A percentile compares a stretch with the other conserved stretches of the same genome.
Evolutionary conservation across 1,140 invertebrate species (phyloP).

Genomic region (Zaprionus kolodkinae): DNA sequence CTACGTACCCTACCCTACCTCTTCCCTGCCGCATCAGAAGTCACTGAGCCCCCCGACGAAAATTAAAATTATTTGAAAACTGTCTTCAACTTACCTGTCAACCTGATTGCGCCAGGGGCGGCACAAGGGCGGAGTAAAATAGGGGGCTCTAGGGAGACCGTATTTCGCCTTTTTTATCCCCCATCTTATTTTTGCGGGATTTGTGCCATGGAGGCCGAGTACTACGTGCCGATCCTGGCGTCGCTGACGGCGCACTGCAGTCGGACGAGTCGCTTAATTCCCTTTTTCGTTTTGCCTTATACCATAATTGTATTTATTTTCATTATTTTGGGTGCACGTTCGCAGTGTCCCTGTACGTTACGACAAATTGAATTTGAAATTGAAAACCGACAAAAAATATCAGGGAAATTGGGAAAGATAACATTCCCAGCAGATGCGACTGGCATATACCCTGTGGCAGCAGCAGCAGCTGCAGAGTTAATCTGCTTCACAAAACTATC

Average conservation of each 20-base stretch:
- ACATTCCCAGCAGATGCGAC: neutral
- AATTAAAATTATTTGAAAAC: conserved; percentile 72
- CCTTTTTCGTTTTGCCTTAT: conserved; percentile 42
- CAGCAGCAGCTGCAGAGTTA: too few species aligned
- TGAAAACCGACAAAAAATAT: conserved; percentile 38
- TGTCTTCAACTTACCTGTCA: conserved; percentile 61
- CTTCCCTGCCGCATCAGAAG: conserved; percentile 60
- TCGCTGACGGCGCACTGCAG: conserved; percentile 20
- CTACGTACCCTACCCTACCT: neutral
- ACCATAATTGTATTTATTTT: conserved; percentile 72
- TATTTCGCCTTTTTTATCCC: neutral
- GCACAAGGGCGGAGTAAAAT: neutral
- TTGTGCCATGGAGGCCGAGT: neutral
- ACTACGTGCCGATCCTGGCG: conserved; percentile 48
- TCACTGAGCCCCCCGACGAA: conserved; percentile 46
- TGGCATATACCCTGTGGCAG: neutral
- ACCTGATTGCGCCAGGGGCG: neutral
- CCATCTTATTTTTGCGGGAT: neutral
- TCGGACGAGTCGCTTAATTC: conserved; percentile 43
- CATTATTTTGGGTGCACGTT: conserved; percentile 63
- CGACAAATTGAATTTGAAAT: conserved; percentile 73
- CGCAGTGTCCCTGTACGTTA: conserved; percentile 37
- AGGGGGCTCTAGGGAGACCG: neutral
- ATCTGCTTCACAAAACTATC: too few species aligned
- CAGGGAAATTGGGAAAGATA: neutral